Evolutionary conservation across 2,113 vertebrate genomes (phyloP).

Genomic region (Ceratotherium simum): DNA sequence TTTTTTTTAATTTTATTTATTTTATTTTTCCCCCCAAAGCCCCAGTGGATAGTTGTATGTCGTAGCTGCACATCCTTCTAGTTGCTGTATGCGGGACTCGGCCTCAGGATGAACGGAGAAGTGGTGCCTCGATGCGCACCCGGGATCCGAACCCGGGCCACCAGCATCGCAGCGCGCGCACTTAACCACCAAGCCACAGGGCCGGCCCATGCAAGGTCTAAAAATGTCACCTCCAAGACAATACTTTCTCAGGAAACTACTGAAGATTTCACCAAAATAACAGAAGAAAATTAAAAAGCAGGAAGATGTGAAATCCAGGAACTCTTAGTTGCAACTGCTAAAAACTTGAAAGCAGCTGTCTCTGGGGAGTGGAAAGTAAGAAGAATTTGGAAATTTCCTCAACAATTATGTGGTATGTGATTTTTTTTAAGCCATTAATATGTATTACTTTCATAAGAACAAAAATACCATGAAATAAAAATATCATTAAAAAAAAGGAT

Average conservation of each 20-base stretch:
- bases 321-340: neutral
- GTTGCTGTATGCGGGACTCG: too few relatives aligned
- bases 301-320: neutral
- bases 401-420: neutral
- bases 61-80: too few relatives aligned
- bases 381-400: neutral
- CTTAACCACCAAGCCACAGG: too few relatives aligned
- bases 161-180: too few relatives aligned
- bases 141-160: too few relatives aligned
- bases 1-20: too few relatives aligned
- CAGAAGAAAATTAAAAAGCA: neutral
- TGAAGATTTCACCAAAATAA: neutral
- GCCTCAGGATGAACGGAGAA: too few relatives aligned
- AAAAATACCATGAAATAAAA: neutral
- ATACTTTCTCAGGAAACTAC: neutral
- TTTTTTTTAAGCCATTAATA: neutral
- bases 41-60: too few relatives aligned
- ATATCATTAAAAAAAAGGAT: neutral
- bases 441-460: neutral
- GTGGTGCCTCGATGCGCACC: too few relatives aligned
- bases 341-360: neutral
- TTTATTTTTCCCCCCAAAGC: too few relatives aligned
- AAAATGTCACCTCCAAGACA: neutral
- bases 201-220: neutral
- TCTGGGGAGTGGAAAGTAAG: neutral